Evolutionary conservation across 1,140 invertebrate genomes (phyloP).

Genomic region (Sitodiplosis mosellana): DNA sequence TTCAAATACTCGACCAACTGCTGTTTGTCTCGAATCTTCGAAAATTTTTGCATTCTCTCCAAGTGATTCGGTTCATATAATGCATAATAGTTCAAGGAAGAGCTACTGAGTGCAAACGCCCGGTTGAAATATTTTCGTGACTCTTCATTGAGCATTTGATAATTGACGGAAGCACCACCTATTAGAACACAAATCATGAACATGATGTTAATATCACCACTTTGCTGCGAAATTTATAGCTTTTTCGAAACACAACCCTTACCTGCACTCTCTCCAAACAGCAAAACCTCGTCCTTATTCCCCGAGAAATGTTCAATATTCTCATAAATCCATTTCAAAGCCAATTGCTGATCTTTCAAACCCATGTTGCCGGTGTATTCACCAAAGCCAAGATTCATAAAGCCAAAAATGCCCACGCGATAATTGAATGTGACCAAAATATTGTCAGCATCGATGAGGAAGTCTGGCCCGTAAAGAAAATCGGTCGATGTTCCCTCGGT

Average conservation of each 20-base stretch:
- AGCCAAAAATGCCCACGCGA: slow-evolving; percentile 41
- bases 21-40: neutral
- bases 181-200: too few species aligned
- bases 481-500: neutral
- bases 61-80: neutral
- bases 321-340: slow-evolving; percentile 25
- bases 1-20: neutral
- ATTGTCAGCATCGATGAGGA: slow-evolving; percentile 27
- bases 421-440: slow-evolving; percentile 53
- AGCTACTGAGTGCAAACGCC: neutral
- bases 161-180: neutral
- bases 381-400: slow-evolving; percentile 30
- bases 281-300: slow-evolving; percentile 19
- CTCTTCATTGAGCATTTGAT: neutral
- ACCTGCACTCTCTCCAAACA: slow-evolving; percentile 25
- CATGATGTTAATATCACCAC: too few species aligned
- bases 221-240: too few species aligned
- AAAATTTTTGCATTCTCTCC: neutral
- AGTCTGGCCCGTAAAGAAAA: neutral
- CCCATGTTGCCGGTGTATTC: slow-evolving; percentile 33
- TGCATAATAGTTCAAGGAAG: neutral
- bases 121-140: neutral
- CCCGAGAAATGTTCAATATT: slow-evolving; percentile 24
- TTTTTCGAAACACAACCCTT: too few species aligned
- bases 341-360: slow-evolving; percentile 30